phyloP scores from a whole-genome alignment of 2,797 vertebrate genomes.

The Sebastes dallii region DNA sequence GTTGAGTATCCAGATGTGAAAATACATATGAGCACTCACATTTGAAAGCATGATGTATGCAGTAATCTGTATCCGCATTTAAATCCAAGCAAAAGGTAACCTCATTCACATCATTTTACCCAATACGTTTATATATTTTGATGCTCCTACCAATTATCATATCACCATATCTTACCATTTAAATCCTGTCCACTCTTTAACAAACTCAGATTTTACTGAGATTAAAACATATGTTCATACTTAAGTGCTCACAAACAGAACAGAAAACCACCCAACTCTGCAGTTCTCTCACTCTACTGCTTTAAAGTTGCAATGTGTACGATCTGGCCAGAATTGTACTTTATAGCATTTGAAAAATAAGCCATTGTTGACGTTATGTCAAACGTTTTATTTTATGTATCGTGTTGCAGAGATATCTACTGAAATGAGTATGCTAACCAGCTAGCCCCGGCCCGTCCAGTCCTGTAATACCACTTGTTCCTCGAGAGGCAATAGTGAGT shows the following conservation, averaged over 20 bases:
- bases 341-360: background rate
- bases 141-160: background rate
- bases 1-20: background rate
- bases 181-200: background rate
- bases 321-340: background rate
- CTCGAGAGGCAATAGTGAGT: too few relatives aligned
- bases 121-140: background rate
- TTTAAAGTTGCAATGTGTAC: background rate
- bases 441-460: background rate
- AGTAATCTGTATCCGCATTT: background rate
- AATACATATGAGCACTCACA: background rate
- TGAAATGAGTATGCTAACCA: background rate
- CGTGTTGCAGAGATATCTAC: too few relatives aligned
- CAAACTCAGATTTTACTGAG: too few relatives aligned
- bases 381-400: too few relatives aligned
- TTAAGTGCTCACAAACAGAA: background rate
- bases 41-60: background rate
- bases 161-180: background rate
- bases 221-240: too few relatives aligned
- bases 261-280: background rate
- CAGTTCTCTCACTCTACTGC: background rate
- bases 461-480: too few relatives aligned
- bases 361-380: too few relatives aligned
- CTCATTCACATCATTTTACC: background rate
- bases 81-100: background rate